Base-by-base conservation (phyloP, 1,140 invertebrate species). In the Caenorhabditis briggsae region DNA sequence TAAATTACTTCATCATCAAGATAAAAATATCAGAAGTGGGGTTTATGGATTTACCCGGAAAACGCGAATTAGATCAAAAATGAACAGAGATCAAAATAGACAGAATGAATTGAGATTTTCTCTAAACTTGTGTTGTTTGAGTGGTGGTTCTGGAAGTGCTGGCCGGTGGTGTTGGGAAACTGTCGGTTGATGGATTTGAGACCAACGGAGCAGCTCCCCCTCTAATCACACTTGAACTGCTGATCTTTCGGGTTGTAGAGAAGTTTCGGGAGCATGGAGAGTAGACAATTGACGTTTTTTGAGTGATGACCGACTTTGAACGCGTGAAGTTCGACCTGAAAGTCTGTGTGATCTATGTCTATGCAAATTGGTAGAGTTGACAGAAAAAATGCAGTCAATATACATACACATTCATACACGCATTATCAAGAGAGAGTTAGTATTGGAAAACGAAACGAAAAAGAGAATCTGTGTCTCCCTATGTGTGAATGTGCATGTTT, bases 261-360 rank as follows among this genome's bases (percentile, higher is more conserved):
- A 78, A 78, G 85, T 82, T 83, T 53, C 82, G 46, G 53, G 85
- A 55, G 14, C 64, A 86, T 50, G 85, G 85, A 23, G 85, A 86
- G 61, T 86, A 86, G 70, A 70, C 85, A 56, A 86, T 50, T 23
- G 85, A 86, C 41, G 85, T 86, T 82, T 86, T 86, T 58, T 82
- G 74, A 56, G 85, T 86, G 41, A 86, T 56, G 43, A 86, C 59
- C 48, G 85, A 86, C 61, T 86, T 86, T 74, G 61, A 64, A 53
- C 74, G 43, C 64, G 48, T 64, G 55, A 83, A 78, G 55, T 70
- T 70, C 25, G 85, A 86, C 64, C 85, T 86, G 78, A 78, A 82
- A 86, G 65, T 74, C 53, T 78, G 58, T 58, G 41, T 82, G 46
- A 50, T 82, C 50, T 59, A 78, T 50, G 46, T 64, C 58, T 46